Percentiles rank a stretch among this genome's conserved stretches.
Conservation (phyloP, 2,113 vertebrate species). For the Carassius auratus region DNA sequence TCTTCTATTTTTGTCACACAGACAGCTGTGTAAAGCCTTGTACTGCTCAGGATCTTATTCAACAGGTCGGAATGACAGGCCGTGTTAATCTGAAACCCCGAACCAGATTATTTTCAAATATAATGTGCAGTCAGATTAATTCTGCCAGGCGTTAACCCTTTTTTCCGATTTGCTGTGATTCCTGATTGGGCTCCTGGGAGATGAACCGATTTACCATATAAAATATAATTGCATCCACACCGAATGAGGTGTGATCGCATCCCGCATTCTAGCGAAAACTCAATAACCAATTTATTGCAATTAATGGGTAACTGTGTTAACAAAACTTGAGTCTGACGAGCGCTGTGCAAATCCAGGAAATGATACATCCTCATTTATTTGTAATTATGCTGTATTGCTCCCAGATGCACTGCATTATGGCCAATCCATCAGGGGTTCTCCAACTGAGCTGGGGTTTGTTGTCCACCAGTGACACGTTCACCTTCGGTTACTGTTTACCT, state of each 20-base stretch:
- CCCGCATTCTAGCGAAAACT: slow-evolving; percentile 50
- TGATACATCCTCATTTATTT: slow-evolving; percentile 64
- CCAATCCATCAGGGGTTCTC: slow-evolving; percentile 58
- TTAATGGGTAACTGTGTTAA: slow-evolving; percentile 57
- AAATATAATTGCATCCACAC: slow-evolving; percentile 46
- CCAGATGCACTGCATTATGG: slow-evolving; percentile 70
- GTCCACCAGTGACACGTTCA: slow-evolving; percentile 58
- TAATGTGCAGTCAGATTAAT: slow-evolving; percentile 55
- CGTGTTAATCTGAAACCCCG: slow-evolving; percentile 41
- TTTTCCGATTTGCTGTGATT: slow-evolving; percentile 32
- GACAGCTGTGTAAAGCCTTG: slow-evolving; percentile 59
- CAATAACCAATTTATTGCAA: slow-evolving; percentile 54
- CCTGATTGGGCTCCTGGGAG: slow-evolving; percentile 57
- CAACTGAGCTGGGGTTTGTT: slow-evolving; percentile 50
- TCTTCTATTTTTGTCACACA: slow-evolving; percentile 71
- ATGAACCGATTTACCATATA: slow-evolving; percentile 34
- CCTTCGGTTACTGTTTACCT: slow-evolving; percentile 64
- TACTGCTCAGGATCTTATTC: slow-evolving; percentile 57
- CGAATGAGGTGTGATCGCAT: slow-evolving; percentile 46
- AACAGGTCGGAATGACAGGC: slow-evolving; percentile 34
- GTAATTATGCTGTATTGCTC: slow-evolving; percentile 64
- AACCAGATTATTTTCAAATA: slow-evolving; percentile 63
- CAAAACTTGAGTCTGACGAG: slow-evolving; percentile 50
- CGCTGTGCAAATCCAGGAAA: slow-evolving; percentile 59
- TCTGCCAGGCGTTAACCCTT: slow-evolving; percentile 30